A percentile compares a stretch with the other conserved stretches of the same genome.
Conservation (phyloP, 2,113 vertebrate species). For the Lepus americanus region DNA sequence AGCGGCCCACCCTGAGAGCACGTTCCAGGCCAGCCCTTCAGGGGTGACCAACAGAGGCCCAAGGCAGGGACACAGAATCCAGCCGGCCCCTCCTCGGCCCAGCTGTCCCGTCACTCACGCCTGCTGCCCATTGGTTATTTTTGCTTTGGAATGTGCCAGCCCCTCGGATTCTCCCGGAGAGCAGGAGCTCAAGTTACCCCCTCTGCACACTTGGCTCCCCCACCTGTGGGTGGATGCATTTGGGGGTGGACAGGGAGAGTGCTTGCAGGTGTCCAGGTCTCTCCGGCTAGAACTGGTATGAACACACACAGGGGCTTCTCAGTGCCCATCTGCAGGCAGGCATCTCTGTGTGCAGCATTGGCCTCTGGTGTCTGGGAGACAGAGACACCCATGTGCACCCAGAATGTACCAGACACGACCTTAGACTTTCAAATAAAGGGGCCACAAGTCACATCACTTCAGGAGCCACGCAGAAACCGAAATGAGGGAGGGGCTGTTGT, state of each 20-base stretch:
- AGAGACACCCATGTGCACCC: neutral
- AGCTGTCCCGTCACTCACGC: conserved; percentile 91
- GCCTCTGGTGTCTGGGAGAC: neutral
- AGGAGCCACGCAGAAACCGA: conserved; percentile 7
- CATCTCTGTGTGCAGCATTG: neutral
- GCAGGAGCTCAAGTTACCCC: conserved; percentile 87
- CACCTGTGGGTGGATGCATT: conserved; percentile 71
- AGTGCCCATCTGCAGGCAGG: accelerated
- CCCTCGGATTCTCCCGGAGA: conserved; percentile 86
- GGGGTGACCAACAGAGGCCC: conserved; percentile 6
- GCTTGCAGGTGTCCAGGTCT: neutral
- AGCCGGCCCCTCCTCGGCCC: conserved; percentile 67
- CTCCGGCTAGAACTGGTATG: neutral
- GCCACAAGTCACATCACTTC: neutral
- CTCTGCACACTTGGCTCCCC: conserved; percentile 69
- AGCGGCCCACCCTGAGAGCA: neutral
- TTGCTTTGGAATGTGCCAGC: conserved; percentile 90
- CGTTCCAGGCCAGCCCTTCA: neutral
- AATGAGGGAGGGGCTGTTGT: neutral
- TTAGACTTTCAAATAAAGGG: neutral
- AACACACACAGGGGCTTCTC: neutral
- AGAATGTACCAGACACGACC: neutral
- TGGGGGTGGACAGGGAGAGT: conserved; percentile 31
- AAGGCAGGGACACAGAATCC: conserved; percentile 62
- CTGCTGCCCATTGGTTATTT: conserved; percentile 87